A percentile compares a stretch with the other conserved stretches of the same genome.
These are phyloP conservation scores for Drosophila gaucha DNA, from an alignment of 2,888 invertebrate species.

Conservation along the genomic window DNA sequence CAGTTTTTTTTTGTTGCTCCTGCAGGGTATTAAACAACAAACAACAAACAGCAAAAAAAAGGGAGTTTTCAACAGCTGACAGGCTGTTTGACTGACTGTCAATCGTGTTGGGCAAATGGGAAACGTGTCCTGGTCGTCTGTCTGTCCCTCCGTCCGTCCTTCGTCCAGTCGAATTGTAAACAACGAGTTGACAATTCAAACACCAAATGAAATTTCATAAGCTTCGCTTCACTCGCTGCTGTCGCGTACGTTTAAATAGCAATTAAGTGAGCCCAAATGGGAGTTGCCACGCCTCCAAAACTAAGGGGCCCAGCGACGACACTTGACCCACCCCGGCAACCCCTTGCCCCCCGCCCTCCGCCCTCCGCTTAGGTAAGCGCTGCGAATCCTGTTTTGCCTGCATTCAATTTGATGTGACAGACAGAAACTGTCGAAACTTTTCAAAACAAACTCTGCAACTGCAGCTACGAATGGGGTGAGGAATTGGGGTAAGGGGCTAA, in stretches of 20 bases:
- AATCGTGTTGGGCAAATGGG: slow-evolving; percentile 63
- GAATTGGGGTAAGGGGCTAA: too few relatives aligned
- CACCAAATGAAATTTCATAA: slow-evolving; percentile 75
- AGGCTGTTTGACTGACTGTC: slow-evolving; percentile 45
- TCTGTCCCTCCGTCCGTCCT: background rate
- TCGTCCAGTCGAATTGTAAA: slow-evolving; percentile 55
- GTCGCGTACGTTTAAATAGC: slow-evolving; percentile 67
- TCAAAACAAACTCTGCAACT: slow-evolving; percentile 55
- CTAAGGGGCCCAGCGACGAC: too few relatives aligned
- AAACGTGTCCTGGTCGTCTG: slow-evolving; percentile 59
- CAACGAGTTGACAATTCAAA: slow-evolving; percentile 57
- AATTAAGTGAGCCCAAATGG: slow-evolving; percentile 62
- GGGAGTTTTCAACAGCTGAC: slow-evolving; percentile 1
- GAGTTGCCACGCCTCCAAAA: background rate
- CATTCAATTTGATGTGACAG: slow-evolving; percentile 54
- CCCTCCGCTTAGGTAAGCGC: slow-evolving; percentile 1
- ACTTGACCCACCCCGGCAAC: background rate
- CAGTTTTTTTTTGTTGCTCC: too few relatives aligned
- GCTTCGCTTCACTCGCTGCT: slow-evolving; percentile 34
- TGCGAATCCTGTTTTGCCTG: slow-evolving; percentile 15
- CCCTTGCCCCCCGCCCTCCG: too few relatives aligned
- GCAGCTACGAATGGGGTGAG: background rate
- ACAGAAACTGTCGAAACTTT: slow-evolving; percentile 72
- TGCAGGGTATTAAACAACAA: too few relatives aligned
- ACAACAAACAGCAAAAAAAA: background rate